Conservation (phyloP, 2,797 vertebrate species). For the Babyrousa celebensis region DNA sequence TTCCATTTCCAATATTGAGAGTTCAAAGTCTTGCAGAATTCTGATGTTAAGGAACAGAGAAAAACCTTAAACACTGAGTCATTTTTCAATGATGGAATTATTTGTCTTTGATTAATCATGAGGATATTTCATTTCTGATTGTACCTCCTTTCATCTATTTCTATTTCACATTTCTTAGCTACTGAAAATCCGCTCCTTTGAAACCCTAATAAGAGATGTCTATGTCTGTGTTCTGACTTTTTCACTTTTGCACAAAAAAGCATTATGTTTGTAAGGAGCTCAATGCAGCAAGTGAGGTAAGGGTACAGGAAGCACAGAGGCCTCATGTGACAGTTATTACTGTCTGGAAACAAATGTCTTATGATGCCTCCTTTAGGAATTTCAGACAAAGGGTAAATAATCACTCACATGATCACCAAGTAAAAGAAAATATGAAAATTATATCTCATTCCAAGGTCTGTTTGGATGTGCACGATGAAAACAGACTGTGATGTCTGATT, state of each 20-base stretch:
- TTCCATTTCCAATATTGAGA: constrained; percentile 67
- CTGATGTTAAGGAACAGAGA: constrained; percentile 76
- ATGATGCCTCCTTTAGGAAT: constrained; percentile 19
- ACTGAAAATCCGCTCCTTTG: constrained; percentile 75
- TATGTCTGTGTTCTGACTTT: constrained; percentile 52
- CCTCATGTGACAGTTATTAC: background rate
- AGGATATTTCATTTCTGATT: constrained; percentile 83
- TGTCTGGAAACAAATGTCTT: constrained; percentile 69
- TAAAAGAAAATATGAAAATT: constrained; percentile 35
- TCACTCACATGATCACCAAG: background rate
- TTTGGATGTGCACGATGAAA: constrained; percentile 55
- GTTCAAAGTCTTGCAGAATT: constrained; percentile 70
- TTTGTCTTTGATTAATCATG: constrained; percentile 85
- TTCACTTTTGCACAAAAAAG: constrained; percentile 59
- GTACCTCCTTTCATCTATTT: constrained; percentile 77
- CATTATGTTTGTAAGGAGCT: constrained; percentile 73
- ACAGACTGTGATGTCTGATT: constrained; percentile 11
- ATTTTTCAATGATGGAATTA: constrained; percentile 75
- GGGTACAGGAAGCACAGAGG: background rate
- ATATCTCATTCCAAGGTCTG: background rate
- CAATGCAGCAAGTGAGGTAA: background rate
- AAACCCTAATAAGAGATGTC: constrained; percentile 75
- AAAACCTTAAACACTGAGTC: constrained; percentile 80
- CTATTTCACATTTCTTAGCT: constrained; percentile 72
- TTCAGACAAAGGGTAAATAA: background rate